Conservation (phyloP, 2,888 invertebrate species). For the Eucera pruinosa region DNA sequence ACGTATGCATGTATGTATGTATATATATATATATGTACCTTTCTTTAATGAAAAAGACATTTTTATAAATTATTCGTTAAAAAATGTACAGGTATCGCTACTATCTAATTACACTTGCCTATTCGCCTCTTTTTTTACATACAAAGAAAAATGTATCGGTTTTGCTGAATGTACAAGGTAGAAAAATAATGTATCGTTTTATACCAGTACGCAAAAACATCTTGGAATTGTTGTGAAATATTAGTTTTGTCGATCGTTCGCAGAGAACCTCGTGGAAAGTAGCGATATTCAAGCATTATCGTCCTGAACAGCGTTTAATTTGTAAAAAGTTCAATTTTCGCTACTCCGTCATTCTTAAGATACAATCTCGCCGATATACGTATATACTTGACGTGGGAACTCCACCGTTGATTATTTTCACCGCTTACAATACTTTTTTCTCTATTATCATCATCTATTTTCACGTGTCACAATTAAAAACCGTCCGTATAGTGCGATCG, state of each 20-base stretch:
- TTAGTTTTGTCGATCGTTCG: conserved; percentile 31
- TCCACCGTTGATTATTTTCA: conserved; percentile 16
- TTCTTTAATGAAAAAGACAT: conserved; percentile 31
- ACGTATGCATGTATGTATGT: background rate
- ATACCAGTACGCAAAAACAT: conserved; percentile 34
- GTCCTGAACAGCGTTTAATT: conserved; percentile 11
- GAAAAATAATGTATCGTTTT: conserved; percentile 62
- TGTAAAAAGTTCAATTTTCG: conserved; percentile 7
- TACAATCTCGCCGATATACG: background rate
- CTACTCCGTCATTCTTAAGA: background rate
- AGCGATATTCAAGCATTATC: conserved; percentile 15
- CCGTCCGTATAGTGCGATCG: conserved; percentile 14
- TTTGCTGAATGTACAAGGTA: conserved; percentile 49
- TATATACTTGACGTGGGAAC: conserved; percentile 22
- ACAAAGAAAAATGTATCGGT: conserved; percentile 42
- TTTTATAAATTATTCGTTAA: conserved; percentile 57
- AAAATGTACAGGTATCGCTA: conserved; percentile 57
- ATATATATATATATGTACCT: background rate
- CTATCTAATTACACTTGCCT: conserved; percentile 47
- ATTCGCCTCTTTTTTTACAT: conserved; percentile 26
- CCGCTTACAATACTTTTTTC: conserved; percentile 40
- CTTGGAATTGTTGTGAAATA: conserved; percentile 45
- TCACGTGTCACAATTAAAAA: conserved; percentile 23
- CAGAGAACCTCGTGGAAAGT: conserved; percentile 7
- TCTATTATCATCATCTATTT: conserved; percentile 31